A percentile compares a stretch with the other conserved stretches of the same genome.
Evolutionary conservation across 2,797 vertebrate species (phyloP).

Genomic region (Australoheros facetus): DNA sequence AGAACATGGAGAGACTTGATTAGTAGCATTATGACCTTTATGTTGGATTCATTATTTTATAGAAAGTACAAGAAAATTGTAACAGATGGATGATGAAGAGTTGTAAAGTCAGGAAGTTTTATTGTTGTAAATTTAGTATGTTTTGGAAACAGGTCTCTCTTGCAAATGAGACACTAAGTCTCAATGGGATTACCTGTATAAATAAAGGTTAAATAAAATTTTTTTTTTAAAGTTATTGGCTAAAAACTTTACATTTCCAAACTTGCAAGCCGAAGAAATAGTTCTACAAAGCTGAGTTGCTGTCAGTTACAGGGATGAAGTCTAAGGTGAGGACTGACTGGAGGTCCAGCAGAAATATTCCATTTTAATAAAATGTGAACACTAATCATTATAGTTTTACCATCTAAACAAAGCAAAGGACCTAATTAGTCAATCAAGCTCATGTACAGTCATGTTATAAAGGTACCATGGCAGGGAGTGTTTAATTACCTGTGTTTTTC

Average conservation of each 20-base stretch:
- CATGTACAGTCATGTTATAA: background rate
- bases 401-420: background rate
- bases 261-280: background rate
- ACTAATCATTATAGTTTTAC: constrained; percentile 2
- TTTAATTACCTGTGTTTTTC: constrained; percentile 12
- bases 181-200: too few relatives aligned
- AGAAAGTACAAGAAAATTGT: background rate
- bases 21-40: background rate
- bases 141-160: too few relatives aligned
- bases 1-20: background rate
- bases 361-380: constrained; percentile 1
- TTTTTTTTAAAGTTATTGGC: background rate
- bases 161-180: too few relatives aligned
- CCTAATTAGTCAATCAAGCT: background rate
- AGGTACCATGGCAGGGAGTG: background rate
- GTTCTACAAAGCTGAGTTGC: background rate
- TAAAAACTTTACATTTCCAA: background rate
- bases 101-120: background rate
- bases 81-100: background rate
- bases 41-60: background rate
- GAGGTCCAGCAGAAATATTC: background rate
- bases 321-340: background rate
- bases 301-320: background rate
- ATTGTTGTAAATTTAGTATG: too few relatives aligned
- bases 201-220: too few relatives aligned